A percentile compares a stretch with the other conserved stretches of the same genome.
These are phyloP conservation scores for Thripadectes ignobilis DNA, from an alignment of 2,797 vertebrate species.

Conservation along the genomic window DNA sequence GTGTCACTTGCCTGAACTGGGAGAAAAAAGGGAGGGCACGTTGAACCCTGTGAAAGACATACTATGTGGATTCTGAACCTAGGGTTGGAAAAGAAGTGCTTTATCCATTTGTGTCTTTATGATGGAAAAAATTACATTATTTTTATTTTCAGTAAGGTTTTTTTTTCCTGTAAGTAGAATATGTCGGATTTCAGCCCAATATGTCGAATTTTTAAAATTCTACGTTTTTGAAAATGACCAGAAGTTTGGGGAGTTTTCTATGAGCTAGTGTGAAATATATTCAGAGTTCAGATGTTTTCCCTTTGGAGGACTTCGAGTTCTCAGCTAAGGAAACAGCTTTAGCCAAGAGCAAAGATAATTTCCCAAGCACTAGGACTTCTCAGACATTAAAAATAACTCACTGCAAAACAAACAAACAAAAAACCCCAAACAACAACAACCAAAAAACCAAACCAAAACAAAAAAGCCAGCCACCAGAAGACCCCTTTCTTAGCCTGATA, in stretches of 20 bases:
- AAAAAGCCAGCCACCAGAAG: neutral
- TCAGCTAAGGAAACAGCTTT: neutral
- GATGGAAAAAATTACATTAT: neutral
- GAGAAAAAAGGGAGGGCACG: neutral
- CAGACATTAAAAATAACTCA: neutral
- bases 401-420: neutral
- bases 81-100: neutral
- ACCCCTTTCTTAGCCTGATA: neutral
- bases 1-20: neutral
- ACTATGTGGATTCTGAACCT: neutral
- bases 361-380: neutral
- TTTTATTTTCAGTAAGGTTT: neutral
- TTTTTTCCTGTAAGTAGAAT: neutral
- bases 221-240: neutral
- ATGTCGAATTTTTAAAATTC: neutral
- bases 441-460: too few relatives aligned
- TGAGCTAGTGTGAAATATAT: neutral
- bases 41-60: neutral
- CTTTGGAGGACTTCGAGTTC: neutral
- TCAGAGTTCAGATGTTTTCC: neutral
- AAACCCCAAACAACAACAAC: neutral
- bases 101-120: neutral
- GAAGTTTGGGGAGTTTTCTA: neutral
- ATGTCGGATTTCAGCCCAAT: neutral
- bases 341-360: neutral